These are phyloP conservation scores for Sturmia bella DNA, from an alignment of 2,888 invertebrate species.

Conservation along the genomic window DNA sequence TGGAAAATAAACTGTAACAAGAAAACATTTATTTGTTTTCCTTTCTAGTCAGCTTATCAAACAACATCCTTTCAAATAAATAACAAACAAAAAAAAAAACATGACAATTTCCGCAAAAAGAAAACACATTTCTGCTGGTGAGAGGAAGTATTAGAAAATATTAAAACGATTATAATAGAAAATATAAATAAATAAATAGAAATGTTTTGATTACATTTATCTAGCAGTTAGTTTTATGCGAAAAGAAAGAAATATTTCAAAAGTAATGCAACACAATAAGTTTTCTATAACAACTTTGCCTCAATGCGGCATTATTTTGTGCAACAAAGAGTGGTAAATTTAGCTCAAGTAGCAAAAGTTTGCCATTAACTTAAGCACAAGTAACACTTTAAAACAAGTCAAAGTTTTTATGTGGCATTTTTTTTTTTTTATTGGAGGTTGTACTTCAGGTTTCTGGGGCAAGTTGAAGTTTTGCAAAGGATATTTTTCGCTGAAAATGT, in stretches of 20 bases:
- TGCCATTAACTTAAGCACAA: no score
- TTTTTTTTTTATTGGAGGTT: no score
- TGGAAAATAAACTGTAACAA: not conserved
- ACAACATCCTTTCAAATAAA: constrained; percentile 65
- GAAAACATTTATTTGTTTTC: constrained; percentile 43
- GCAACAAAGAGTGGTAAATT: no score
- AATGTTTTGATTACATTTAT: constrained; percentile 2
- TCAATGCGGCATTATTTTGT: no score
- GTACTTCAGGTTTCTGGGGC: no score
- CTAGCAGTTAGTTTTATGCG: constrained; percentile 3
- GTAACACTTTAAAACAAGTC: no score
- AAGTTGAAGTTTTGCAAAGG: no score
- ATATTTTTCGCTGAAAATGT: no score
- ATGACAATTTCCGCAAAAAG: constrained; percentile 60
- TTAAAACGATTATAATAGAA: constrained; percentile 31
- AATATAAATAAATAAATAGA: constrained; percentile 10
- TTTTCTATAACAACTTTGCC: not conserved
- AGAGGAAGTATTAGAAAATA: constrained; percentile 51
- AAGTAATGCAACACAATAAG: not conserved
- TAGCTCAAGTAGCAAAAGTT: no score
- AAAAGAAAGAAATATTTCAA: not conserved
- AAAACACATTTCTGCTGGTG: constrained; percentile 23
- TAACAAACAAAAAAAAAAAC: no score
- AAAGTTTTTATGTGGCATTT: no score
- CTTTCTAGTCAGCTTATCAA: constrained; percentile 63